These are phyloP conservation scores for Sinonovacula constricta DNA, from an alignment of 1,140 invertebrate genomes.

Conservation along the genomic window DNA sequence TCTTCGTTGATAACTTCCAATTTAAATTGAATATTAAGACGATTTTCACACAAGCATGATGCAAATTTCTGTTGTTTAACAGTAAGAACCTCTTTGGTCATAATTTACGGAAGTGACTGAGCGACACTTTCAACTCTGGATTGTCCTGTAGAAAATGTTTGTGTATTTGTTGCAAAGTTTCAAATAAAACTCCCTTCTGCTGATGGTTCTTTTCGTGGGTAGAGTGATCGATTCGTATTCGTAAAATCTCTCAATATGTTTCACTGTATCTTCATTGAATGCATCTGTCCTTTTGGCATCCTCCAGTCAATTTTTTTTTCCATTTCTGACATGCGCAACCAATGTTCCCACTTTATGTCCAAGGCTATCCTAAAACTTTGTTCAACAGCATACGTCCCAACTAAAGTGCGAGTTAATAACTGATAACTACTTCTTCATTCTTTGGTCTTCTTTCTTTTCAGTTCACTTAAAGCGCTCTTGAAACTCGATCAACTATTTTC, in stretches of 20 bases:
- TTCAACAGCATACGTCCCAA: conserved; percentile 12
- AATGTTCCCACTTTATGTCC: conserved; percentile 36
- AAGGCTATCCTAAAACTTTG: conserved; percentile 11
- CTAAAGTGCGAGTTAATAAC: neutral
- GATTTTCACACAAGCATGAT: conserved; percentile 42
- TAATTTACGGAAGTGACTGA: conserved; percentile 37
- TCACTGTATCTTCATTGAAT: neutral
- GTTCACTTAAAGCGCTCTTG: neutral
- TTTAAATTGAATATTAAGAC: conserved; percentile 39
- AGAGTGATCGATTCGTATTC: conserved; percentile 11
- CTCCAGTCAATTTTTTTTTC: neutral
- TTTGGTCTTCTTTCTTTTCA: conserved; percentile 18
- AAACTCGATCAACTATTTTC: conserved; percentile 20
- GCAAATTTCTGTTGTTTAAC: conserved; percentile 20
- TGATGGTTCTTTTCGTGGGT: conserved; percentile 30
- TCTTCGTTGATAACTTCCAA: conserved; percentile 8
- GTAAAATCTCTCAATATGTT: conserved; percentile 25
- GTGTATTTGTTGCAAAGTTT: conserved; percentile 20
- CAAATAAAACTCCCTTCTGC: conserved; percentile 23
- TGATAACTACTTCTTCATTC: conserved; percentile 8
- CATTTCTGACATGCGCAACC: neutral
- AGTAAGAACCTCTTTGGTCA: conserved; percentile 29
- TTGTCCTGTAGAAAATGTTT: conserved; percentile 12
- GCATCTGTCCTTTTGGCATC: conserved; percentile 18
- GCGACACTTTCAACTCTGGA: conserved; percentile 25